Base-by-base conservation (phyloP, 2,797 vertebrate genomes). In the Danio aesculapii region DNA sequence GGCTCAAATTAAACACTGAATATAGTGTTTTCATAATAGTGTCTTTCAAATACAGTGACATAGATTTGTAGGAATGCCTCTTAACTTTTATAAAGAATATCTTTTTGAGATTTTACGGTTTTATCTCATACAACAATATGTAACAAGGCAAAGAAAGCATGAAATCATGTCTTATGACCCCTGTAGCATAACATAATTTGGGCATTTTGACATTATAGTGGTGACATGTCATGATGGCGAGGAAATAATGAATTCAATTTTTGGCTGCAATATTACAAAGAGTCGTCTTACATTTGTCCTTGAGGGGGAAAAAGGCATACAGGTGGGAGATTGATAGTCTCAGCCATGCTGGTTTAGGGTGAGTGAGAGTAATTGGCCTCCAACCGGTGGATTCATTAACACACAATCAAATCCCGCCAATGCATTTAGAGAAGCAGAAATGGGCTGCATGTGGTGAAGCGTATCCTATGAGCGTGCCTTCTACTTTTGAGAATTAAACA, bases 321-420 rank as follows among this genome's bases (percentile, higher is more conserved):
- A 49, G n/a, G 44, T 74, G 46, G 10, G 39, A 17, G 30, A 74
- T 39, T 61, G 19, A 49, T 73, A 47, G 12, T 47, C 41, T 73
- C 43, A 46, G 71, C 59, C 53, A 59, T 59, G 55, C 55, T 47
- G 71, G 14, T 61, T 39, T 14, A 49, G 72, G 41, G 52, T 74
- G 19, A 72, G 69, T 57, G 52, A 72, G 66, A 50, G 53, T 58
- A 72, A 72, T 21, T 72, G n/a, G 53, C 53, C 30, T 72, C 70
- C 6, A 19, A 57, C 50, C 5, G 43, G 39, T 46, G n/a, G 39
- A 57, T 71, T 72, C 70, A 72, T 72, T 72, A 72, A 58, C 53
- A 46, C 41, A 46, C 12, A 69, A 52, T 69, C 47, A 14, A 69
- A 69, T 72, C 46, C 41, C 12, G 14, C 5, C 1, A 17, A 46